These are phyloP conservation scores for Habroteleia sp. DNA, from an alignment of 2,888 invertebrate genomes.

Conservation along the genomic window DNA sequence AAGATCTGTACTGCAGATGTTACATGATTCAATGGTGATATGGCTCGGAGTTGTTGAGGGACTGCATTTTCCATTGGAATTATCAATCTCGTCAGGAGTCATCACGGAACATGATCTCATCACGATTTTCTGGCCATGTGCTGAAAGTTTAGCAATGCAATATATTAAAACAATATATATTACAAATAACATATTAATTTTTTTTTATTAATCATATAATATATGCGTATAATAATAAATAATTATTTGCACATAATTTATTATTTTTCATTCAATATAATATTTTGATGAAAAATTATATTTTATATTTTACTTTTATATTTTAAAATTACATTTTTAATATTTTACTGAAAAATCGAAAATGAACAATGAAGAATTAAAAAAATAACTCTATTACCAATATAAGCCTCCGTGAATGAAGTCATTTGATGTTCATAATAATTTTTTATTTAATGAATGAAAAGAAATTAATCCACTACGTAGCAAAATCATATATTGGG, in stretches of 20 bases:
- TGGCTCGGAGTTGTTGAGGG: slow-evolving; percentile 65
- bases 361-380: no score
- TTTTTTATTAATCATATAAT: no score
- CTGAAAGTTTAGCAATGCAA: slow-evolving; percentile 68
- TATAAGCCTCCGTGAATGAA: slow-evolving; percentile 36
- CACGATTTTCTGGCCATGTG: slow-evolving; percentile 71
- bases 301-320: no score
- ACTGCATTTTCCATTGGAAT: slow-evolving; percentile 73
- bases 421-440: slow-evolving; percentile 23
- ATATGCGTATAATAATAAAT: no score
- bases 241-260: no score
- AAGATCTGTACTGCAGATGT: slow-evolving; percentile 75
- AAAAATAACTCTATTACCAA: no score
- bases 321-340: no score
- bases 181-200: no score
- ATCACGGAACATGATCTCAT: slow-evolving; percentile 72
- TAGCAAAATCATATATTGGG: slow-evolving; percentile 58
- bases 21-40: slow-evolving; percentile 73
- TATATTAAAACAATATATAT: no score
- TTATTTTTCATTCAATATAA: no score
- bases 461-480: slow-evolving; percentile 25
- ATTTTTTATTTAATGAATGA: slow-evolving; percentile 27
- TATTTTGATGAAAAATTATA: no score
- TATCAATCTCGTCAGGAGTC: slow-evolving; percentile 73
- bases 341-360: no score